Conservation (phyloP, 2,797 vertebrate genomes). For the Megaceryle alcyon region DNA sequence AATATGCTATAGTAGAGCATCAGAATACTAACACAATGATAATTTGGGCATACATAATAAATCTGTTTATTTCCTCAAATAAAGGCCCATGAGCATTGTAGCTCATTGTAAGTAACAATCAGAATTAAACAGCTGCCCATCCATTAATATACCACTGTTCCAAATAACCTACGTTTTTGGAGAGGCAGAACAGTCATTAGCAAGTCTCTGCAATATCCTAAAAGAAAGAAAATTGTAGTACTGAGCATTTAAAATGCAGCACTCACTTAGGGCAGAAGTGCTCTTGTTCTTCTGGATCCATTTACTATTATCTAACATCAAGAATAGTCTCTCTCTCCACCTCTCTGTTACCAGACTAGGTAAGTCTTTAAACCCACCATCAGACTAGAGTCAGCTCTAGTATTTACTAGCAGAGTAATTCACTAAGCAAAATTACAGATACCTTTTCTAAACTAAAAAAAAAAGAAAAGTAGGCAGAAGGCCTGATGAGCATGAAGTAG, state of each 20-base stretch:
- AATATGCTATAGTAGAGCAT: not conserved
- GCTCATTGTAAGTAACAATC: not conserved
- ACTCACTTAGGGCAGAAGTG: not conserved
- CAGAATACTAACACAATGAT: not conserved
- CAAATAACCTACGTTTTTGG: not conserved
- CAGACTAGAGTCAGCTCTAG: not conserved
- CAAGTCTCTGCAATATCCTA: not conserved
- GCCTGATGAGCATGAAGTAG: not conserved
- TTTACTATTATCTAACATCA: not conserved
- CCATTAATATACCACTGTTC: not conserved
- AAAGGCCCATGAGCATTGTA: not conserved
- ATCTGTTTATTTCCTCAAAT: not conserved
- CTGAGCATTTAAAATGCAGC: not conserved
- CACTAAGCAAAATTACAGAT: not conserved
- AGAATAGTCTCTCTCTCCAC: not conserved
- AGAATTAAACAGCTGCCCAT: conserved; percentile 3
- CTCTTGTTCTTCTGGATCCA: not conserved
- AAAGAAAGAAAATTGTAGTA: not conserved
- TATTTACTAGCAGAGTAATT: not conserved
- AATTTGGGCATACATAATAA: not conserved
- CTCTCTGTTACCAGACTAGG: not conserved
- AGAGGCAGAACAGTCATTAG: not conserved
- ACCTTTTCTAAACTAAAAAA: not conserved
- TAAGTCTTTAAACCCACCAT: not conserved
- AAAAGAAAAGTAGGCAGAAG: not conserved